Percentiles rank a stretch among this genome's conserved stretches.
Evolutionary conservation across 2,888 invertebrate genomes (phyloP).

Genomic region (Agrotis segetum): DNA sequence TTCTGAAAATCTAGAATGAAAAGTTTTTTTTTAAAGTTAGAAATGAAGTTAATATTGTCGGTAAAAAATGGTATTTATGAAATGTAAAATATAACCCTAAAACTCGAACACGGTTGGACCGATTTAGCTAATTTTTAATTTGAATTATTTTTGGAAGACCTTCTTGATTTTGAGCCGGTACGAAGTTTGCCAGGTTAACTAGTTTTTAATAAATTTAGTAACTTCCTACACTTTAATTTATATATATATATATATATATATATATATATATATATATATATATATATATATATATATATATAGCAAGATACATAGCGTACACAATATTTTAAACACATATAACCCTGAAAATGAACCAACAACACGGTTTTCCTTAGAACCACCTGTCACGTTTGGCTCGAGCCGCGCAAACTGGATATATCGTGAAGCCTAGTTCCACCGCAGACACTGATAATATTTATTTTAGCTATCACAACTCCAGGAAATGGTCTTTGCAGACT

Average conservation of each 20-base stretch:
- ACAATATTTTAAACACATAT: neutral
- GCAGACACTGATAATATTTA: constrained; percentile 35
- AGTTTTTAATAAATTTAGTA: neutral
- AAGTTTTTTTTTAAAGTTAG: neutral
- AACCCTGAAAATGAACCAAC: constrained; percentile 23
- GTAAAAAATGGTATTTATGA: neutral
- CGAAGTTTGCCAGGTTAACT: no score
- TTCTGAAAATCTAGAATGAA: neutral
- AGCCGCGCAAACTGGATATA: constrained; percentile 23
- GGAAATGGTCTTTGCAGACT: neutral
- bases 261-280: no score
- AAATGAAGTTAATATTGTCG: neutral
- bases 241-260: no score
- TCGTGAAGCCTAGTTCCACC: constrained; percentile 11
- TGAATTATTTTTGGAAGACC: no score
- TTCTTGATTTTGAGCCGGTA: no score
- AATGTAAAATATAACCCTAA: neutral
- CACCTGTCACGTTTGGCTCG: constrained; percentile 55
- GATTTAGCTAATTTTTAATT: no score
- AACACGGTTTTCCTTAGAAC: constrained; percentile 25
- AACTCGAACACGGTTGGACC: no score
- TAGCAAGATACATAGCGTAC: constrained; percentile 9
- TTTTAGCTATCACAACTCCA: constrained; percentile 25
- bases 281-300: no score
- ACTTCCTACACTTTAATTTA: neutral